Evolutionary conservation across 2,797 vertebrate genomes (phyloP), one percentile per base, ranked within the genome.

Genomic region (Phalloptychus januarius): DNA sequence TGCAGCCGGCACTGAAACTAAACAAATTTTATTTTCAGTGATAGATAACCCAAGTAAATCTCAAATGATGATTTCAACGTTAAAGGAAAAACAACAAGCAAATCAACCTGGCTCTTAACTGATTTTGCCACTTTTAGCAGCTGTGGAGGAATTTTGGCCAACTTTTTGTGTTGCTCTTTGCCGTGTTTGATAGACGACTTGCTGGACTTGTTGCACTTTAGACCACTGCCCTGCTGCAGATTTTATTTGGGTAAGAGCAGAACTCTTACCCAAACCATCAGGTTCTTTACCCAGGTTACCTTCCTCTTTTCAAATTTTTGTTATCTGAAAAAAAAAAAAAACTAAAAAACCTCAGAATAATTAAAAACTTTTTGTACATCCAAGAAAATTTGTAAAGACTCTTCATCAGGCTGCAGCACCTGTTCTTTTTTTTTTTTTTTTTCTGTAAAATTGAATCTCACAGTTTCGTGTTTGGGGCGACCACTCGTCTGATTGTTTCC

Each of bases 391-490:
- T 75, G 63, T 79, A 44, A 74, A 71, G 58, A 23, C 50, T 44
- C 5, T 25, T 52, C 11, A 40, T 31, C 46, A 13, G 65, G 33
- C 38, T 38, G 15, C 48, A 16, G 63, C 11, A 13, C 40, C 4
- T 23, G 44, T 67, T 63, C 52, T n/a, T 28, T 38, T 2, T 50
- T 31, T 0, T 3, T 0, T 36, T 36, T 36, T 2, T 40, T 71
- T 12, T 77, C 31, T 54, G 23, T 16, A 28, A 45, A 72, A 67
- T 45, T 54, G 38, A 56, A 28, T 73, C 13, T 28, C 46, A 45
- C 16, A 61, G 83, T 75, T 8, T 65, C 18, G 12, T 74, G 63
- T 75, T 74, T 33, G 70, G 67, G 54, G 18, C 78, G 80, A 61
- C 31, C 70, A 75, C 2, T 20, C 20, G 0, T 77, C 58, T 72